These are phyloP conservation scores for Urosaurus nigricauda DNA, from an alignment of 2,797 vertebrate species.

Conservation along the genomic window DNA sequence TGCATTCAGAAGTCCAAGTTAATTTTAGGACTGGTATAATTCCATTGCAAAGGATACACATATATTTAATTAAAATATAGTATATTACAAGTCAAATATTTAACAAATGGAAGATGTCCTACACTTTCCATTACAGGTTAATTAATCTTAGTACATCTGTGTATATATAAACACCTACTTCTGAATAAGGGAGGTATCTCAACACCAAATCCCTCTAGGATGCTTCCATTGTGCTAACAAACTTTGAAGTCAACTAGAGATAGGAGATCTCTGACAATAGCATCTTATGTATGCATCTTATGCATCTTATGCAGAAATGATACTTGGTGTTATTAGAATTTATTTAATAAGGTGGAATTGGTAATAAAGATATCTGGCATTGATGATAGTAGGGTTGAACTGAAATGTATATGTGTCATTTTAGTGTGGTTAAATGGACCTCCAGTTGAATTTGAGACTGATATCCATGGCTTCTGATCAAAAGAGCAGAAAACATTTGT, in stretches of 20 bases:
- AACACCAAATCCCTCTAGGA: background rate
- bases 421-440: background rate
- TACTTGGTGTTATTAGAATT: too few species aligned
- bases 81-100: background rate
- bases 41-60: background rate
- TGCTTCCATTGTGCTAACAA: background rate
- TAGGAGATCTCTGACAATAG: background rate
- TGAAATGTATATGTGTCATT: background rate
- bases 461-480: background rate
- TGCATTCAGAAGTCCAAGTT: background rate
- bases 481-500: background rate
- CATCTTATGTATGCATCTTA: background rate
- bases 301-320: too few species aligned
- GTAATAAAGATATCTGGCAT: too few species aligned
- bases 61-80: background rate
- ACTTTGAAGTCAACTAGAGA: background rate
- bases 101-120: background rate
- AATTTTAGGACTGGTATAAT: background rate
- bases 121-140: background rate
- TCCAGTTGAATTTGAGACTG: background rate
- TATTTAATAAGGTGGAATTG: too few species aligned
- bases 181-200: background rate
- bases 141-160: background rate
- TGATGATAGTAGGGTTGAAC: background rate
- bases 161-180: background rate